A percentile compares a stretch with the other conserved stretches of the same genome.
phyloP scores from a whole-genome alignment of 2,797 vertebrate species.

The Hafferia zeledoni region DNA sequence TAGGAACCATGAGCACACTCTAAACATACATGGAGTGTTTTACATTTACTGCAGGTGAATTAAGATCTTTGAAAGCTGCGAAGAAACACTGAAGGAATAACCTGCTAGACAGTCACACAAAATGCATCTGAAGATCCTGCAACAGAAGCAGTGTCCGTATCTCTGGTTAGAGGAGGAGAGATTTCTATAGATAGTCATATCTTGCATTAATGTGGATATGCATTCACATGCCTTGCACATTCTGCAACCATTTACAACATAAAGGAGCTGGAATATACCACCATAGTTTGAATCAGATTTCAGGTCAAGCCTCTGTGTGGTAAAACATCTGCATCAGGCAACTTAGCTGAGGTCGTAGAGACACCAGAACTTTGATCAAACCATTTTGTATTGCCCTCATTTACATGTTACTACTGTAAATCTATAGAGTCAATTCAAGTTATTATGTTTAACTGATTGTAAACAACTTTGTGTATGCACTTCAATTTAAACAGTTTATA shows the following conservation, averaged over 20 bases:
- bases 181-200: not conserved
- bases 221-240: not conserved
- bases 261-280: not conserved
- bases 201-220: not conserved
- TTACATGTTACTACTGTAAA: not conserved
- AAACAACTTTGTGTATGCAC: not conserved
- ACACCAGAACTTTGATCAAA: fast-evolving
- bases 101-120: not conserved
- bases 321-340: not conserved
- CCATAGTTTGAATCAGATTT: not conserved
- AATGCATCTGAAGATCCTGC: not conserved
- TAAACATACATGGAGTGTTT: not conserved
- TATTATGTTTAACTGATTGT: not conserved
- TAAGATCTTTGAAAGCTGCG: not conserved
- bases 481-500: not conserved
- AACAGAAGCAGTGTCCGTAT: not conserved
- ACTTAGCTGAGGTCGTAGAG: not conserved
- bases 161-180: not conserved
- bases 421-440: not conserved
- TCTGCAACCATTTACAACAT: not conserved
- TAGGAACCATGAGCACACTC: not conserved
- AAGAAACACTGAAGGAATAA: not conserved
- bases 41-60: not conserved
- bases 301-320: not conserved
- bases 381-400: not conserved